Base-by-base conservation (phyloP, 1,140 invertebrate genomes). In the Colletes latitarsis region DNA sequence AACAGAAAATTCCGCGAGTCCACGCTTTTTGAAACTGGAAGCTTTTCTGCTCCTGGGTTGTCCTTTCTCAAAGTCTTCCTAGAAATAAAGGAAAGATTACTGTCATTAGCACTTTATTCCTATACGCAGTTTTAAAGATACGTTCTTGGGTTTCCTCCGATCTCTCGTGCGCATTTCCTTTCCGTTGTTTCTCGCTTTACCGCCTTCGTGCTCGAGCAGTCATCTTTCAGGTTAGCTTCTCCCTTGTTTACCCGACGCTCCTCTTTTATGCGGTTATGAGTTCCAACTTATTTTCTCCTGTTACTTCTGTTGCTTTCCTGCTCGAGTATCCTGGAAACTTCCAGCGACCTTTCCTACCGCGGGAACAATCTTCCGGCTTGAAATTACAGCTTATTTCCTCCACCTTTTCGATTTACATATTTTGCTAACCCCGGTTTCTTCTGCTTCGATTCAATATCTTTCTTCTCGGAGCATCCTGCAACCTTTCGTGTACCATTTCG, bases 181-280 rank as follows among this genome's bases (percentile, higher is more conserved):
- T 8, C 15, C 66, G 41, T 77, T 77, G 5, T 55, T 77, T 70
- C 60, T 67, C 4, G 49, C 49, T 19, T 55, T 43, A 39, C 60
- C n/a, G 19, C 62, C 6, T 19, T 19, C 30, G 39, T 43, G 60
- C 14, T 10, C 30, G 30, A 43, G 63, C 41, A 14, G 41, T 19
- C 63, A 67, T 21, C 66, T 41, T 77, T 49, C 10, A 19, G 66
- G 6, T 41, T 41, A 21, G 55, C 10, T 70, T 60, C 62, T 70
- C 21, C 75, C 63, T 67, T 77, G 75, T 70, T 77, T 77, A 70
- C 55, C n/a, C 67, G 14, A 15, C 43, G 21, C 55, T 52, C 41
- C 67, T 70, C 67, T 58, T 77, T 71, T 63, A 71, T 53, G 55
- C 67, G 55, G 67, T 77, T 77, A 77, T 43, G 67, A 77, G 57